Evolutionary conservation across 1,140 invertebrate genomes (phyloP), one percentile per base, ranked within the genome.

Genomic region (Eubasilissa regina): DNA sequence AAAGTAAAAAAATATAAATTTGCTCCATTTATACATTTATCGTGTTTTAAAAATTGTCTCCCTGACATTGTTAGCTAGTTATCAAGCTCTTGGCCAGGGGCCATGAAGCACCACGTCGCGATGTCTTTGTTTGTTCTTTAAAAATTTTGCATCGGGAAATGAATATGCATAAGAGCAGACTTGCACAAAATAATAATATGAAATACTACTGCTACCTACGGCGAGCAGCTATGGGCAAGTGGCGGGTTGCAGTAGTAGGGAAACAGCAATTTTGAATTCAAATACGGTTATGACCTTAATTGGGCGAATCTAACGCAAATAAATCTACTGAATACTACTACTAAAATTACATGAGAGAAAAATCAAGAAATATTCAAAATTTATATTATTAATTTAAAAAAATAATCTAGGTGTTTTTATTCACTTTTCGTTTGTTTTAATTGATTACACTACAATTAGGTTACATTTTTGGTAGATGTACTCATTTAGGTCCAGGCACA

Each of bases 41-140:
- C 6, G 21, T 58, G 17, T 58, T 58, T 58, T 58, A 11, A 58
- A 58, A 55, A 55, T 11, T 58, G 21, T 21, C 55, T 7, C 17
- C 17, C 17, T 21, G 17, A 58, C 55, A 58, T 15, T 13, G 21
- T 19, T n/a, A 58, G 21, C 55, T 35, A 35, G 21, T 19, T 21
- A 15, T 9, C 55, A 58, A 58, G 55, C 12, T 58, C 55, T 58
- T 58, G 55, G 55, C 55, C 21, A 11, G 4, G 13, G 55, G 55
- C 55, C 55, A 58, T 15, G 55, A 58, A 58, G 9, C 55, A 6
- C 55, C 55, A 11, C 4, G n/a, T 58, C 55, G 55, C 9, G 55
- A 58, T 58, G 55, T 58, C 55, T 58, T 58, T 21, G 55, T 58
- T 58, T 19, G 55, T 58, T 58, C 10, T 58, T 10, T 21, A 15